These are phyloP conservation scores for Gymnoscopelus braueri DNA, from an alignment of 2,797 vertebrate genomes.

Conservation along the genomic window DNA sequence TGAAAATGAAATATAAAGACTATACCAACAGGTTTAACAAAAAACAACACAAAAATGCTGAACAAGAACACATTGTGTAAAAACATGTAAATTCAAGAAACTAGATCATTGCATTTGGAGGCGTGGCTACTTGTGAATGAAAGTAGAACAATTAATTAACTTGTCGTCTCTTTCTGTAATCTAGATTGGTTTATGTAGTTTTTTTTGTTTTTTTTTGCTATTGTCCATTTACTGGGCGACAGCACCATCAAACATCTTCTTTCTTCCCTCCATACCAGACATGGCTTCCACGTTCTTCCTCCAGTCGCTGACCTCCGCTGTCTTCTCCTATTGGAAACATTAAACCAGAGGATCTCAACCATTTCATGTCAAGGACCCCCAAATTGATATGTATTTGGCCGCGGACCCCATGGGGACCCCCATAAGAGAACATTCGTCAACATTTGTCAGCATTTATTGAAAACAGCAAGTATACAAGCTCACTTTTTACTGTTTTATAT, in stretches of 20 bases:
- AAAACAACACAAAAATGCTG: neutral
- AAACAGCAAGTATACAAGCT: no score
- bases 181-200: neutral
- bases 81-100: neutral
- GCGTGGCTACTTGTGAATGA: neutral
- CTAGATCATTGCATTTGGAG: neutral
- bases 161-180: neutral
- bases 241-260: slow-evolving; percentile 98
- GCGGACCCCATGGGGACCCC: no score
- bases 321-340: slow-evolving; percentile 85
- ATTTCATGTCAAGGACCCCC: no score
- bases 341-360: neutral
- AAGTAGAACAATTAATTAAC: neutral
- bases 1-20: slow-evolving; percentile 12
- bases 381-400: no score
- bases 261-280: slow-evolving; percentile 98
- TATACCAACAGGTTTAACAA: neutral
- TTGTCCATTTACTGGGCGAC: slow-evolving; percentile 80
- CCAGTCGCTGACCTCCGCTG: slow-evolving; percentile 95
- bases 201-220: neutral
- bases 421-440: no score
- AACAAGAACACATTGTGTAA: neutral
- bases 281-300: slow-evolving; percentile 98
- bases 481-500: no score
- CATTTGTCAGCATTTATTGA: neutral